These are phyloP conservation scores for Physeter macrocephalus DNA, from an alignment of 2,113 vertebrate species.

Conservation along the genomic window DNA sequence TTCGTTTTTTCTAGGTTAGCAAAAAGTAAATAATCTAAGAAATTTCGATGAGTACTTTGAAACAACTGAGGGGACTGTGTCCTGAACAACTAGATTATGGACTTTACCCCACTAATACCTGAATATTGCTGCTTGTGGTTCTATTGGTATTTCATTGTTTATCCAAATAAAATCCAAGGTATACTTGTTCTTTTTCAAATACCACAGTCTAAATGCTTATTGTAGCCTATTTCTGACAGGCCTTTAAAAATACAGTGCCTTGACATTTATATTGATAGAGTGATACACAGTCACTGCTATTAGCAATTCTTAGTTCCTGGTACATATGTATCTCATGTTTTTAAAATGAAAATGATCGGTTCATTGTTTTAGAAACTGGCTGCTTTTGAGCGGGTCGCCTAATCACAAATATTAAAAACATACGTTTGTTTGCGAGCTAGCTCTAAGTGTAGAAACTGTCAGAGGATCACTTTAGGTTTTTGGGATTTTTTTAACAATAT, in stretches of 20 bases:
- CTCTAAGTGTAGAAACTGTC: not conserved
- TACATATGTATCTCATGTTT: not conserved
- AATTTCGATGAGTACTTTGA: not conserved
- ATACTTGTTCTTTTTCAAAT: not conserved
- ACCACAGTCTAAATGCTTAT: not conserved
- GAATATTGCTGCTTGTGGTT: not conserved
- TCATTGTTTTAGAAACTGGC: not conserved
- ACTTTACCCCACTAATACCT: not conserved
- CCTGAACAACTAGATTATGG: not conserved
- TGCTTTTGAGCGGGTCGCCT: not conserved
- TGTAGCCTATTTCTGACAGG: not conserved
- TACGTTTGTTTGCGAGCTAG: not conserved
- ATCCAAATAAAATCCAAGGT: not conserved
- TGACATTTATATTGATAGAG: not conserved
- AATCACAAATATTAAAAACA: not conserved
- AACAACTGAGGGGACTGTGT: not conserved
- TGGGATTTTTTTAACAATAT: not conserved
- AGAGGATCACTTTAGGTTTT: not conserved
- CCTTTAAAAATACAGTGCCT: not conserved
- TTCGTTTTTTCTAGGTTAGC: not conserved
- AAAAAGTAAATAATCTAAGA: not conserved
- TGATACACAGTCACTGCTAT: not conserved
- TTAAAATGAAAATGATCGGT: not conserved
- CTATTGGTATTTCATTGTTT: not conserved
- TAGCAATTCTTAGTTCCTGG: not conserved